phyloP scores from a whole-genome alignment of 64 coral and sea anemone species.

The Stylophora pistillata region DNA sequence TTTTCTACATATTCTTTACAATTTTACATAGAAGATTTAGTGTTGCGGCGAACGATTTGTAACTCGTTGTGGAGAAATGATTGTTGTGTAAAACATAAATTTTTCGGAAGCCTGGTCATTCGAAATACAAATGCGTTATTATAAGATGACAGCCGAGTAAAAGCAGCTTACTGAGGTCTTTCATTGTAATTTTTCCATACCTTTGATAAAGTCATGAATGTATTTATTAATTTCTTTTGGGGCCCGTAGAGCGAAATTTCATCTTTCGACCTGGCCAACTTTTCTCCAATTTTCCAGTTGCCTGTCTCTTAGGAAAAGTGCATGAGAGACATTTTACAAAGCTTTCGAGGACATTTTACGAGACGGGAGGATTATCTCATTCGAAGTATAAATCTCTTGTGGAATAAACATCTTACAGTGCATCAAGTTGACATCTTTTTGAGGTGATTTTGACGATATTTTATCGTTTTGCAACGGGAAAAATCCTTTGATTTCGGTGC shows the following conservation, averaged over 20 bases:
- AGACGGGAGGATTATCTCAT: not conserved
- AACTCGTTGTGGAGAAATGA: not conserved
- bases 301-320: not conserved
- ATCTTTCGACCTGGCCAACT: not conserved
- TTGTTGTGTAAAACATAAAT: not conserved
- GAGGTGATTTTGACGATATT: not conserved
- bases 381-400: not conserved
- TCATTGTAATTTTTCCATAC: not conserved
- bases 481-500: not conserved
- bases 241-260: not conserved
- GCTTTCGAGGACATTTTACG: not conserved
- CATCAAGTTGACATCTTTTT: constrained; percentile 16
- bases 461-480: constrained; percentile 3
- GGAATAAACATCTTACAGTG: constrained; percentile 15
- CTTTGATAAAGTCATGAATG: not conserved
- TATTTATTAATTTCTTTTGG: constrained; percentile 29
- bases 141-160: not conserved
- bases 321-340: not conserved
- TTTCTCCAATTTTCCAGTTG: constrained; percentile 25
- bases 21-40: constrained; percentile 18
- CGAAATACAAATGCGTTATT: not conserved
- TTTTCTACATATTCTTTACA: constrained; percentile 33
- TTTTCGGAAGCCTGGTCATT: not conserved
- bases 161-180: not conserved
- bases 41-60: not conserved